Base-by-base conservation (phyloP, 1,140 invertebrate species). In the Tetranychus urticae region DNA sequence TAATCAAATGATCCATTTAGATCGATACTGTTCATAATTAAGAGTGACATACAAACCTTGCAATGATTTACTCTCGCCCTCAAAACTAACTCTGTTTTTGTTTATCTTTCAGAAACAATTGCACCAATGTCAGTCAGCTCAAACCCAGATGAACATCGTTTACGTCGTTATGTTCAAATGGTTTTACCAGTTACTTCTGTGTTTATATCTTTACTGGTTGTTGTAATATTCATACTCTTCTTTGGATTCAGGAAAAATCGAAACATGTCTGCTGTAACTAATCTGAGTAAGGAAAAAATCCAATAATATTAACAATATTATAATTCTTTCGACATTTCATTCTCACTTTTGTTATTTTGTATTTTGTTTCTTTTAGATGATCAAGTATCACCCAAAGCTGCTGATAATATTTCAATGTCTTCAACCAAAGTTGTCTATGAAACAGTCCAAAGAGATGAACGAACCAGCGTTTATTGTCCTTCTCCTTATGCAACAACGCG, bases 391-490 rank as follows among this genome's bases (percentile, higher is more conserved):
- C 33, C 33, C 12, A 56, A 56, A 36, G 55, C 14, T 56, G 48
- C 14, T 6, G 55, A 56, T 56, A 56, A 56, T 56, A 56, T 56
- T 7, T 56, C 55, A 14, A 56, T 56, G 55, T 56, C 55, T 35
- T 56, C 55, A 7, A 39, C 55, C 34, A 56, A 56, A 56, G 55
- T 56, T 36, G 55, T 56, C n/a, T 56, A 56, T 36, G 55, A 56
- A 56, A 56, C 33, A 13, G 55, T 36, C 3, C 55, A 56, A 36
- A 34, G 37, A n/a, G 55, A 56, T 6, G 55, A 56, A 36, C 55
- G 55, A 4, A 56, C 33, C 37, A 56, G 55, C 36, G 35, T 65
- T 12, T 65, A 65, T 50, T 58, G 57, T 46, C 57, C 37, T 31
- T 58, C 57, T 31, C 57, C 57, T 42, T 58, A 58, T 34, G 57